Base-by-base conservation (phyloP, 2,888 invertebrate species). In the Eudasyphora cyanicolor region DNA sequence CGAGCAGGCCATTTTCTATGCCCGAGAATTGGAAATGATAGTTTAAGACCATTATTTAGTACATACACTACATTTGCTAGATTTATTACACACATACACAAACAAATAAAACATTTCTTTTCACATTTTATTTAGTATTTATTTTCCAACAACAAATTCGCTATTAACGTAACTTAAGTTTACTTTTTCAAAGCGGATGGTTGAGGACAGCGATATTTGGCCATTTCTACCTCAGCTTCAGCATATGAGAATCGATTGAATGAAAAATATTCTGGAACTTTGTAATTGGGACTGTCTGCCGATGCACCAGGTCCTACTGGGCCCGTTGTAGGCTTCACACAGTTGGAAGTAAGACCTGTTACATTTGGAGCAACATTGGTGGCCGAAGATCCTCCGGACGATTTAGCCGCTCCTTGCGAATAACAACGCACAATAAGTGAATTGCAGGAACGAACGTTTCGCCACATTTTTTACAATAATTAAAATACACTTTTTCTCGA, bases 11-110 rank as follows among this genome's bases (percentile, higher is more conserved):
- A 96, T 99, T 87, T 98, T 97, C 91, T 99, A 99, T 92, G 99
- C 99, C 2, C 95, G 97, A 90, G 99, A 99, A 93, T 94, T 99
- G 87, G 99, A 99, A 93, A 99, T 98, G 98, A 99, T 99, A 93
- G 99, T 99, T 84, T 99, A 96, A 73, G 70, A 19, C 12, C 2
- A 4, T 19, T 24, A 64, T 32, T 27, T 19, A n/a, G 3, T 62
- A 62, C 32, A 6, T n/a, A 14, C 14, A 5, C 2, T 12, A 12
- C 42, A 32, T 17, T n/a, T 12, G 21, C 29, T 7, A 24, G 17
- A 32, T 24, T 10, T 71, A 62, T 27, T 57, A 75, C 67, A 60
- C 17, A 69, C 29, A 69, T 6, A n/a, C n/a, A n/a, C n/a, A n/a
- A n/a, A 49, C 57, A 19, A 76, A 75, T 67, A 80, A 12, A 60